Evolutionary conservation across 30 jellyfish, hydroid and myxozoan genomes (phyloP).

Genomic region (Rhopilema esculentum): DNA sequence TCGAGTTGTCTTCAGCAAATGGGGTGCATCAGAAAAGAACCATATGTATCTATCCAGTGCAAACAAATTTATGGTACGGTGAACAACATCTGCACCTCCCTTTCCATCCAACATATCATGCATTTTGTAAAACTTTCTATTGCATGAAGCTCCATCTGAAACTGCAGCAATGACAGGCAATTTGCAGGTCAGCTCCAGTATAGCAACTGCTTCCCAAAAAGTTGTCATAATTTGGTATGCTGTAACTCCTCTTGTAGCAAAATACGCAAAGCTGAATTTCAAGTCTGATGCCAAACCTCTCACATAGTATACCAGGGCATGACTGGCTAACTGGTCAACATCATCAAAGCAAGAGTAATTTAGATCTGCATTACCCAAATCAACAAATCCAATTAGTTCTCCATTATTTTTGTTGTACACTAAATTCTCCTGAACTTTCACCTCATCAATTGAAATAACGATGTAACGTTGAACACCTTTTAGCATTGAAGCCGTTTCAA

Average conservation of each 20-base stretch:
- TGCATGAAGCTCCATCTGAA: slow-evolving; percentile 54
- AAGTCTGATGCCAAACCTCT: slow-evolving; percentile 65
- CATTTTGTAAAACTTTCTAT: slow-evolving; percentile 26
- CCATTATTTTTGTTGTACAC: slow-evolving; percentile 54
- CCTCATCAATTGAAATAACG: slow-evolving; percentile 60
- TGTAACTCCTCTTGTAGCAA: slow-evolving; percentile 65
- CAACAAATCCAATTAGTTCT: slow-evolving; percentile 61
- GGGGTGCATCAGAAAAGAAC: slow-evolving; percentile 45
- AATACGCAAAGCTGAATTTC: slow-evolving; percentile 52
- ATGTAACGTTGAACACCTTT: slow-evolving; percentile 52
- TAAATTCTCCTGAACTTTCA: slow-evolving; percentile 48
- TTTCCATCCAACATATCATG: slow-evolving; percentile 13
- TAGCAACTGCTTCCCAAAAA: slow-evolving; percentile 69
- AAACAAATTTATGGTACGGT: too few species aligned
- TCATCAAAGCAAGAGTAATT: slow-evolving; percentile 45
- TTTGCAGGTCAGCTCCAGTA: slow-evolving; percentile 25
- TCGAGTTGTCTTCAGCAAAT: slow-evolving; percentile 39
- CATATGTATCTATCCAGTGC: slow-evolving; percentile 29
- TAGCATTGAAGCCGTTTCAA: slow-evolving; percentile 8
- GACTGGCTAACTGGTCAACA: slow-evolving; percentile 51
- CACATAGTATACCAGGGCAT: slow-evolving; percentile 63
- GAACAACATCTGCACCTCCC: too few species aligned
- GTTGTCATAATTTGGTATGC: slow-evolving; percentile 53
- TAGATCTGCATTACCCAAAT: slow-evolving; percentile 47
- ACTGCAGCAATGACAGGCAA: slow-evolving; percentile 65